Base-by-base conservation (phyloP, 2,797 vertebrate genomes). In the Poeciliopsis gracilis region DNA sequence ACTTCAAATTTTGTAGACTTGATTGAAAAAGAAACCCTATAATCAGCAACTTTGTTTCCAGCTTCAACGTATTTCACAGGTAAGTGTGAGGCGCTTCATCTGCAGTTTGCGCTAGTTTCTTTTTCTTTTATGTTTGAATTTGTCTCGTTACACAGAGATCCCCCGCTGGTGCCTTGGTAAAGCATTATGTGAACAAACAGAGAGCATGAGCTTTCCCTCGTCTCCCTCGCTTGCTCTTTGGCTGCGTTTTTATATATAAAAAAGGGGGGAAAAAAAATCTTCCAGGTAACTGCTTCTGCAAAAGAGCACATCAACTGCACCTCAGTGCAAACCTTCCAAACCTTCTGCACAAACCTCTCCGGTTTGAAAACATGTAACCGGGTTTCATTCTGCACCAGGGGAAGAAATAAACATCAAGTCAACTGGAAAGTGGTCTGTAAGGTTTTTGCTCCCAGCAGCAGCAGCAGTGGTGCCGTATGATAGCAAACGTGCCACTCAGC, bases 391-490 rank as follows among this genome's bases (percentile, higher is more conserved):
- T 18, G 82, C 80, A 83, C 30, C 76, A 4, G 59, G 47, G 70
- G 80, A 76, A 84, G 84, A 71, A 75, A 72, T 20, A 80, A 81
- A 88, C 87, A 87, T 89, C 84, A 84, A 90, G 84, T 89, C 76
- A 76, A 11, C 59, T 80, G 86, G 77, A 87, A 91, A 87, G 84
- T 80, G 86, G 78, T 83, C 84, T 79, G 66, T 33, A 16, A 61
- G 51, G 72, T 51, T 77, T 78, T 25, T 8, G 36, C 72, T 89
- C 77, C 85, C 84, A 30, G 55, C 43, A 41, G 77, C 49, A 51
- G 49, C 20, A n/a, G 55, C 41, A 75, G 30, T 3, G 8, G 51
- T 16, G 77, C 78, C 61, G 71, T 59, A 49, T 77, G 87, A 82
- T 76, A 55, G 78, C 76, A 45, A 63, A 76, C 43, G 0, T 51